phyloP scores from a whole-genome alignment of 2,113 vertebrate species.

The Fulmarus glacialis region DNA sequence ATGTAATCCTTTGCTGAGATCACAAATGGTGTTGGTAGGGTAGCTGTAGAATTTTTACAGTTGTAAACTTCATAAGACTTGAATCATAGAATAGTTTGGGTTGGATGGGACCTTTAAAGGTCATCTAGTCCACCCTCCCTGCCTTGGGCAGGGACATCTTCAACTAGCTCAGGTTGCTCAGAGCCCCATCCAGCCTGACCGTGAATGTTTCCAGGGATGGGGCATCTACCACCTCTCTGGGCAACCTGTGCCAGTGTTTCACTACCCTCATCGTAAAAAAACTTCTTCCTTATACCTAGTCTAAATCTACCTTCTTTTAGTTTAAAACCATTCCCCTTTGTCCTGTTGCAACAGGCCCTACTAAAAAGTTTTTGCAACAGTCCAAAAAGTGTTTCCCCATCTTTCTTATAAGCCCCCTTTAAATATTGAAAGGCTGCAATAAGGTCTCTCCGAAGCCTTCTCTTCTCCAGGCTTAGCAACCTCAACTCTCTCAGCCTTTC shows the following conservation, averaged over 20 bases:
- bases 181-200: not conserved
- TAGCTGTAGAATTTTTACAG: not conserved
- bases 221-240: not conserved
- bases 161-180: not conserved
- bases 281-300: not conserved
- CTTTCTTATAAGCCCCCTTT: not conserved
- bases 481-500: not conserved
- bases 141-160: not conserved
- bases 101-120: not conserved
- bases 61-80: not conserved
- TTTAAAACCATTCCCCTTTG: not conserved
- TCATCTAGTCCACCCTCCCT: not conserved
- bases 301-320: not conserved
- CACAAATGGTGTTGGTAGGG: not conserved
- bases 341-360: not conserved
- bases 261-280: not conserved
- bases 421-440: not conserved
- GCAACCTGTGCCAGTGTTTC: not conserved
- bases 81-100: not conserved
- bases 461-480: not conserved
- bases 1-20: not conserved
- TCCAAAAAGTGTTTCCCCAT: not conserved
- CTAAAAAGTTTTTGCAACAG: not conserved
- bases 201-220: not conserved
- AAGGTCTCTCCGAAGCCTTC: not conserved